Evolutionary conservation across 2,888 invertebrate species (phyloP), one percentile per base, ranked within the genome.

Genomic region (Catocala nupta): DNA sequence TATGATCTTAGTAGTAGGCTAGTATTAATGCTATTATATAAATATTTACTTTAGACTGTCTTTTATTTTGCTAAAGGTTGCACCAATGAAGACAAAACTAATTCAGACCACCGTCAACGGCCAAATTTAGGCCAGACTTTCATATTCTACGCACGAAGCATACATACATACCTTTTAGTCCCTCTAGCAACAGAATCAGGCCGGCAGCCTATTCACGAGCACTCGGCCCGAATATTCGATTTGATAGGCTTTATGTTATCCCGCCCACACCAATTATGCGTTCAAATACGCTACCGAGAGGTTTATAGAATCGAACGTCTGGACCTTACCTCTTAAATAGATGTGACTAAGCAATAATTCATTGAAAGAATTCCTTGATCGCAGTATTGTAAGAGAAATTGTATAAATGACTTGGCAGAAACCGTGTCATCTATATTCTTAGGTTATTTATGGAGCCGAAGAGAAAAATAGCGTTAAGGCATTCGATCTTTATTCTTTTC

Each of bases 211-310:
- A 80, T 79, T 81, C 71, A 68, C 43, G 61, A 62, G 75, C 68
- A 75, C 67, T 77, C 74, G 60, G 56, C 58, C 66, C 67, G 65
- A 70, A 77, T 75, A 77, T 76, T 69, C 73, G 73, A 68, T 72
- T 69, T 75, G 63, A 75, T 72, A 63, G 71, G 75, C 66, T 72
- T 68, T 75, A 66, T 69, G 65, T 71, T 69, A 68, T 59, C 51
- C 68, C 59, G 48, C 78, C 73, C 67, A 68, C 65, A 73, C 71
- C 75, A 80, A 78, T 80, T 77, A 79, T 73, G 69, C 70, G 65
- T 69, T 62, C 63, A 54, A 76, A 73, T 73, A 65, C 63, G 56
- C 39, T 33, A 43, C 63, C 49, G 51, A 59, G 51, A 65, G 55
- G 60, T 60, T 63, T 64, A 70, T 60, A 71, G 65, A 68, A 66